These are phyloP conservation scores for Myathropa florea DNA, from an alignment of 2,888 invertebrate genomes.

Conservation along the genomic window DNA sequence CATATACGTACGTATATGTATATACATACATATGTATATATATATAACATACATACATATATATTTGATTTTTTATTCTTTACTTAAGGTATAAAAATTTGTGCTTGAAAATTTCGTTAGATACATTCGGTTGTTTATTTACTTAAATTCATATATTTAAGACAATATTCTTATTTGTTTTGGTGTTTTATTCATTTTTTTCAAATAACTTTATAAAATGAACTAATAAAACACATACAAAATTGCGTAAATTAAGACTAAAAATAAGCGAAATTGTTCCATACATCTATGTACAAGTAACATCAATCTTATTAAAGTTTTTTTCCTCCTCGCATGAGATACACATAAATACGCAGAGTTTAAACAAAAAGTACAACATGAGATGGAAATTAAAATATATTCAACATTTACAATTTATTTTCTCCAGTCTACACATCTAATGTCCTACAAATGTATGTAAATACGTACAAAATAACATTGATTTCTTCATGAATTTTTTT, in stretches of 20 bases:
- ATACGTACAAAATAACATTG: constrained; percentile 71
- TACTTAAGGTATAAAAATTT: constrained; percentile 71
- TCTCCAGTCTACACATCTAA: constrained; percentile 67
- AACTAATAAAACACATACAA: constrained; percentile 30
- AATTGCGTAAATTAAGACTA: neutral
- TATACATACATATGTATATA: neutral
- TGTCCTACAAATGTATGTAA: constrained; percentile 69
- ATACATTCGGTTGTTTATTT: constrained; percentile 65
- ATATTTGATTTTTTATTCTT: constrained; percentile 30
- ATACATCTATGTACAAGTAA: constrained; percentile 26
- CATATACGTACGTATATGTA: neutral
- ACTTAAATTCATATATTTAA: constrained; percentile 57
- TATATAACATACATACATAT: neutral
- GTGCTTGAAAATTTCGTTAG: constrained; percentile 71
- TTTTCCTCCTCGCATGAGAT: constrained; percentile 25
- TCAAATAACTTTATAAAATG: constrained; percentile 47
- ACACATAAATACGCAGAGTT: constrained; percentile 53
- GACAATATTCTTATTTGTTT: constrained; percentile 68
- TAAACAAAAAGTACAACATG: constrained; percentile 33
- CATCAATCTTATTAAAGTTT: constrained; percentile 11
- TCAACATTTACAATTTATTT: constrained; percentile 62
- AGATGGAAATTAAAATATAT: constrained; percentile 48
- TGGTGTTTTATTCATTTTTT: constrained; percentile 69
- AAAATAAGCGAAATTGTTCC: neutral
- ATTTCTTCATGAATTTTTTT: constrained; percentile 56